phyloP scores from a whole-genome alignment of 2,113 vertebrate species.

The Neopipo cinnamomea region DNA sequence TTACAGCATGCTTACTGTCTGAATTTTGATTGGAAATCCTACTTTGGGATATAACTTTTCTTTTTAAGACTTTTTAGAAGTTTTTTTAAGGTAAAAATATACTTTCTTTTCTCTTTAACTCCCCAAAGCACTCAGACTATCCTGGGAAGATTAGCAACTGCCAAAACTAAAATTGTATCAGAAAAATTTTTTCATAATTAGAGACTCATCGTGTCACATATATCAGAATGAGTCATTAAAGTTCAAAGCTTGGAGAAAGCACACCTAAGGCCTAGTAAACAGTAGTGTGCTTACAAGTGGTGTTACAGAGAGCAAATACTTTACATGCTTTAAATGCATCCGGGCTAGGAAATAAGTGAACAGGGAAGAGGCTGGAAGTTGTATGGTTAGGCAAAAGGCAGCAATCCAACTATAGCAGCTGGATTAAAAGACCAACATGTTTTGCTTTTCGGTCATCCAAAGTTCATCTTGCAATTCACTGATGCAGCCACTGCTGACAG shows the following conservation, averaged over 20 bases:
- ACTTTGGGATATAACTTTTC: background rate
- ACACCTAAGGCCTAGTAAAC: background rate
- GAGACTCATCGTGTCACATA: background rate
- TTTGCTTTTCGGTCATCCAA: slow-evolving; percentile 35
- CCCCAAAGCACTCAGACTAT: background rate
- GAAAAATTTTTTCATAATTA: slow-evolving; percentile 3
- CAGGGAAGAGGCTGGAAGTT: background rate
- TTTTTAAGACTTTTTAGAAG: background rate
- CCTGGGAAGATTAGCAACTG: background rate
- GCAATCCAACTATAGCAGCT: slow-evolving; percentile 7
- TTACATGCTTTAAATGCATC: background rate
- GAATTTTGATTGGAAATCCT: background rate
- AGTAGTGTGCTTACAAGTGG: background rate
- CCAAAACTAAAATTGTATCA: slow-evolving; percentile 4
- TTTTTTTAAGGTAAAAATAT: background rate
- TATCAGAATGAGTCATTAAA: background rate
- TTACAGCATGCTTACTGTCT: background rate
- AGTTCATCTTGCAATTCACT: slow-evolving; percentile 8
- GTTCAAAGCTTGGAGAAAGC: slow-evolving; percentile 27
- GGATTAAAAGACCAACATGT: background rate
- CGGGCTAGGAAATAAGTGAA: background rate
- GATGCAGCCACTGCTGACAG: background rate
- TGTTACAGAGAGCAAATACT: background rate
- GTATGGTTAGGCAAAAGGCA: background rate
- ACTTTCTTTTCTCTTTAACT: background rate